Evolutionary conservation across 2,797 vertebrate species (phyloP), one percentile per base, ranked within the genome.

Genomic region (Caiman crocodilus): DNA sequence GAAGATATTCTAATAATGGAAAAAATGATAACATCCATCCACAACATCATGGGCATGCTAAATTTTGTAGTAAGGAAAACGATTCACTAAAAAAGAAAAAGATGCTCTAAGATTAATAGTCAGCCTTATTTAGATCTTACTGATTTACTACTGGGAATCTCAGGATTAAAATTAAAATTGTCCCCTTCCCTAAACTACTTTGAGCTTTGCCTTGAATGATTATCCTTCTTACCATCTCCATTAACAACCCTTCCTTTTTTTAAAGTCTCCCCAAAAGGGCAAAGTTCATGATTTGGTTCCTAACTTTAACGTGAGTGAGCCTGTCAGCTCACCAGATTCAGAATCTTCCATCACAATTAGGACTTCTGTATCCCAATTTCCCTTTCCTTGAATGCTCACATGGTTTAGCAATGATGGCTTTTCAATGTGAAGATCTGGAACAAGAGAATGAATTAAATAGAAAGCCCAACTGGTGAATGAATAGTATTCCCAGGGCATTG

Each of bases 381-480:
- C 64, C 30, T 80, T 73, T n/a, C 73, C 63, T 76, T 87, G 55
- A 92, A 90, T 83, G 59, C 17, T 79, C 71, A 69, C 84, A 79
- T 73, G 5, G 2, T 90, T 94, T 92, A 83, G 13, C 69, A 85
- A 18, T 55, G 60, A 65, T 80, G 80, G 17, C 4, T 93, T 95
- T 84, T 90, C 79, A 95, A 42, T 26, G 55, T 84, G 50, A 87
- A 93, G 84, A 90, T 74, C 9, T 75, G 79, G 21, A 88, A 78
- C 4, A 90, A 87, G 20, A 93, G 88, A 82, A 84, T 67, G 69
- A 86, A 94, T 78, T 92, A 87, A 79, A 56, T 5, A 86, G 77
- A 88, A 94, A 86, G 77, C 63, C 76, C 86, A 90, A 84, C 32
- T 86, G 35, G 79, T 84, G 50, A 87, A 76, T 96, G n/a, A 90